phyloP scores from a whole-genome alignment of 2,113 vertebrate genomes.

The Mormyrus lacerda region DNA sequence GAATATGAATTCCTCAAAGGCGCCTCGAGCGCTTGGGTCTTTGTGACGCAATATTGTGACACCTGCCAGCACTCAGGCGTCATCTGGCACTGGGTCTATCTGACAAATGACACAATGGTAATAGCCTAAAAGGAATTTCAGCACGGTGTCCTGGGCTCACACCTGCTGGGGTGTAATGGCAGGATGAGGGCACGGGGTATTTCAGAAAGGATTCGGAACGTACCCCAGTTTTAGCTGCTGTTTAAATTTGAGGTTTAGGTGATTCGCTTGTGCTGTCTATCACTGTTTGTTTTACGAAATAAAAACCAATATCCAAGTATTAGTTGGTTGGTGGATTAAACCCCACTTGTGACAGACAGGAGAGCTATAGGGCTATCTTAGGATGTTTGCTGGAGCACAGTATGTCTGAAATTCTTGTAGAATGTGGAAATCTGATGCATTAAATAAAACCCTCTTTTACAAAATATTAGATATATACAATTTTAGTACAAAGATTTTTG shows the following conservation, averaged over 20 bases:
- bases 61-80: background rate
- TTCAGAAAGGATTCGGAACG: background rate
- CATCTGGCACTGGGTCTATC: background rate
- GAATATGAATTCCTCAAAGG: background rate
- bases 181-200: background rate
- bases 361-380: background rate
- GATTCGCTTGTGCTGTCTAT: background rate
- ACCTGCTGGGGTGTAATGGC: background rate
- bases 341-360: background rate
- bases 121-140: background rate
- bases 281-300: background rate
- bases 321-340: background rate
- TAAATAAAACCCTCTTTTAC: background rate
- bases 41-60: conserved; percentile 5
- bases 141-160: background rate
- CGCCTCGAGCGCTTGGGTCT: background rate
- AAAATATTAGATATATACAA: background rate
- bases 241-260: background rate
- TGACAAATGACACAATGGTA: background rate
- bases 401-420: background rate
- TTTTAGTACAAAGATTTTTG: background rate
- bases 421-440: background rate
- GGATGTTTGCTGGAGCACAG: background rate
- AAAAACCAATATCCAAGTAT: background rate
- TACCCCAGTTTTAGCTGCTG: background rate